Percentiles rank a stretch among this genome's conserved stretches.
Conservation (phyloP, 2,113 vertebrate genomes). For the Pycnonotus jocosus region DNA sequence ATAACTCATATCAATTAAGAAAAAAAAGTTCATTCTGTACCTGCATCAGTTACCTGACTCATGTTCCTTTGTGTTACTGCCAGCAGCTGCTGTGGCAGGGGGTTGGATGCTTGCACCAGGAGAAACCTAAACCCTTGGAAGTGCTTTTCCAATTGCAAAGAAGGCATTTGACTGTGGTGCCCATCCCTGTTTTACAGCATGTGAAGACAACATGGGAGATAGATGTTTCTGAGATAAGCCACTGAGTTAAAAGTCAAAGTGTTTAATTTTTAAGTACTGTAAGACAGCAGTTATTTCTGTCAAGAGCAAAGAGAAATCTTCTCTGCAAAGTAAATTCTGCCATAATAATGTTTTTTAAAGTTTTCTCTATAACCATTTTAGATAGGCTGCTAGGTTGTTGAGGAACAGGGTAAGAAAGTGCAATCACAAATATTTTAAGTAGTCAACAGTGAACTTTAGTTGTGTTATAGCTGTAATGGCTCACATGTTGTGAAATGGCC, state of each 20-base stretch:
- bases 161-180: neutral
- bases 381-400: neutral
- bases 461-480: neutral
- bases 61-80: neutral
- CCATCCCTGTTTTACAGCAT: conserved; percentile 32
- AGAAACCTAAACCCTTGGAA: neutral
- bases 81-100: neutral
- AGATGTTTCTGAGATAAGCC: conserved; percentile 31
- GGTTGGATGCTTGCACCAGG: neutral
- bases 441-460: neutral
- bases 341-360: neutral
- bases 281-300: neutral
- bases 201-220: neutral
- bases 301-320: neutral
- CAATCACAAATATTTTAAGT: neutral
- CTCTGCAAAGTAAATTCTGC: neutral
- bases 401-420: neutral
- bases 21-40: neutral
- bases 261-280: neutral
- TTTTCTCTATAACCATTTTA: neutral
- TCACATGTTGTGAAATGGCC: neutral
- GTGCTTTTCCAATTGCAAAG: neutral
- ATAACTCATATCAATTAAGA: neutral
- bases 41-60: neutral
- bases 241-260: neutral